A percentile compares a stretch with the other conserved stretches of the same genome.
Conservation (phyloP, 1,140 invertebrate species). For the Drosophila subpulchrella region DNA sequence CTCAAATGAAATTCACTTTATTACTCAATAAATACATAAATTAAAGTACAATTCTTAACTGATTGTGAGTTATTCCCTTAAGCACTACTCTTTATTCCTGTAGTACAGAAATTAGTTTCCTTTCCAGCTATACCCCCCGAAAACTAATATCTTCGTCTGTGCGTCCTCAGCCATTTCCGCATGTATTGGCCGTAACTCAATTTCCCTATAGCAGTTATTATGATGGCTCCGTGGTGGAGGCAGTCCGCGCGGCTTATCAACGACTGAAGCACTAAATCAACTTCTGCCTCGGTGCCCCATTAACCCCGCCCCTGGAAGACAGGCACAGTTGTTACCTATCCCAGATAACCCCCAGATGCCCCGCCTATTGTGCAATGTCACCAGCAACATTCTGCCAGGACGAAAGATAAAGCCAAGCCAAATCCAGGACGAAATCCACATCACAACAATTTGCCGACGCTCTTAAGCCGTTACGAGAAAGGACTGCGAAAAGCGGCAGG, state of each 20-base stretch:
- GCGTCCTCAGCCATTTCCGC: slow-evolving; percentile 31
- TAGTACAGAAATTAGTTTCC: slow-evolving; percentile 15
- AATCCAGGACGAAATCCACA: slow-evolving; percentile 79
- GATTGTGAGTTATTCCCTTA: background rate
- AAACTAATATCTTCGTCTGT: slow-evolving; percentile 43
- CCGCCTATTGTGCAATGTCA: slow-evolving; percentile 77
- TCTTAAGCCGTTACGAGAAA: slow-evolving; percentile 60
- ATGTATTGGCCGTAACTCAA: slow-evolving; percentile 46
- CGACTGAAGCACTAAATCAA: slow-evolving; percentile 69
- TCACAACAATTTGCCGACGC: slow-evolving; percentile 63
- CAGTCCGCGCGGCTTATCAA: slow-evolving; percentile 59
- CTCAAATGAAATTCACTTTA: background rate
- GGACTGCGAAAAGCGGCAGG: slow-evolving; percentile 24
- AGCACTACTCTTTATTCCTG: background rate
- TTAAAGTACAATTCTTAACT: background rate
- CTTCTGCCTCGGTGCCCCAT: slow-evolving; percentile 64
- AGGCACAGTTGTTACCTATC: slow-evolving; percentile 32
- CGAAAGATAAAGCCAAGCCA: slow-evolving; percentile 75
- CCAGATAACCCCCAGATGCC: slow-evolving; percentile 12
- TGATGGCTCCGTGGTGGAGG: slow-evolving; percentile 20
- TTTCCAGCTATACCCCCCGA: slow-evolving; percentile 13
- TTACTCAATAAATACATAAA: too few relatives aligned
- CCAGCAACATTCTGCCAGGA: slow-evolving; percentile 35
- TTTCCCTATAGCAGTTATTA: slow-evolving; percentile 49
- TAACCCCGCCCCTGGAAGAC: slow-evolving; percentile 9